Base-by-base conservation (phyloP, 1,140 invertebrate genomes). In the Cepaea nemoralis region DNA sequence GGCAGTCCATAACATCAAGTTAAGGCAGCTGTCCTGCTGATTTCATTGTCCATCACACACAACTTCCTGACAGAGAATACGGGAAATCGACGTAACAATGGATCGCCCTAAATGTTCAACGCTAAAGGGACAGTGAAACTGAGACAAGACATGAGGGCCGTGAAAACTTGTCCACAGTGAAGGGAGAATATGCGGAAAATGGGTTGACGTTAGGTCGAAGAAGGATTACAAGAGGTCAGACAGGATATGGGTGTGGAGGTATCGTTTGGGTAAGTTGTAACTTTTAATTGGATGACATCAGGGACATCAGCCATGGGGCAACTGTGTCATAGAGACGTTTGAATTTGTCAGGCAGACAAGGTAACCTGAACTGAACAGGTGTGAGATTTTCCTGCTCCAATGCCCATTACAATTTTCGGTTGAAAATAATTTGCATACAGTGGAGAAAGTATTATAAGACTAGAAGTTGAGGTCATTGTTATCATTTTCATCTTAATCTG, bases 161-260 rank as follows among this genome's bases (percentile, higher is more conserved):
- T 63, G 59, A 31, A 63, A 5, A 5, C 10, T 63, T 63, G 6
- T 63, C 27, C 5, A 31, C 6, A 16, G n/a, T 16, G 27, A 27
- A 63, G 27, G 6, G 59, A 63, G 5, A 63, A 31, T 10, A 31
- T 8, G 6, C 6, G 59, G 59, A 55, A 55, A 55, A 55, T 55
- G 22, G 8, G 19, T 55, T 19, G 8, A 1, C 22, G 8, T 55
- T 22, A 22, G 22, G 19, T 19, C 5, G 8, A 55, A 19, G 16
- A 22, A 19, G 2, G 3, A 22, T 22, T 55, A 14, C 19, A 55
- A 55, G 50, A 10, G 22, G n/a, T 22, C 50, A 55, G n/a, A 55
- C 50, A 55, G 50, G 50, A 55, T 55, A 24, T 55, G 50, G 50
- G 50, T 55, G 50, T 55, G 50, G n/a, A 55, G 50, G 50, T 55